Evolutionary conservation across 1,140 invertebrate species (phyloP), one percentile per base, ranked within the genome.

Genomic region (Lepidotrigona ventralis): DNA sequence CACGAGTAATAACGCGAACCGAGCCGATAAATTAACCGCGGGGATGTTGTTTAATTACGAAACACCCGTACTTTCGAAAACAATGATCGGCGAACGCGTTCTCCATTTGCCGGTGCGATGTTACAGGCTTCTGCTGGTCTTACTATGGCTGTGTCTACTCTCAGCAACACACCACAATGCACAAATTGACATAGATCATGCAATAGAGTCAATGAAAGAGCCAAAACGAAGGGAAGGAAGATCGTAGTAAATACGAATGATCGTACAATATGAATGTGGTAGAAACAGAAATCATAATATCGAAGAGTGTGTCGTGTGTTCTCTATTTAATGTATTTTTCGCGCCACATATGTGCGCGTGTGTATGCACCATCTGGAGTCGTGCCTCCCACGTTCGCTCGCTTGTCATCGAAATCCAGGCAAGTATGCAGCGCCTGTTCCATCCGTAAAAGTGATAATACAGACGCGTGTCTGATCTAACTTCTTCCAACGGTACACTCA

Each of bases 131-230:
- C n/a, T n/a, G n/a, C n/a, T n/a, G 68, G 75, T 21, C 79, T 33
- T 11, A 68, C 63, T 68, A n/a, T 51, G 63, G 29, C 70, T 54
- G 69, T 73, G 68, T n/a, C n/a, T 73, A 11, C n/a, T 71, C 39
- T 46, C 39, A 29, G 29, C 63, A n/a, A 53, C n/a, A n/a, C n/a
- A n/a, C n/a, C 71, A n/a, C n/a, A 68, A 71, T 54, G 74, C 74
- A 58, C 46, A 60, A 71, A 53, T 33, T 23, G 33, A 63, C 70
- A 11, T 14, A 54, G 23, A 53, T 29, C 60, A 72, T 64, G 83
- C 29, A 51, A 54, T 14, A 78, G 72, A 60, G n/a, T 51, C 68
- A 60, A 60, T 46, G 26, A 51, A n/a, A n/a, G n/a, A n/a, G n/a
- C n/a, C n/a, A n/a, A n/a, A n/a, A n/a, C n/a, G n/a, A n/a, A n/a